These are phyloP conservation scores for Erpobdella octoculata DNA, from an alignment of 2,888 invertebrate genomes.

Conservation along the genomic window DNA sequence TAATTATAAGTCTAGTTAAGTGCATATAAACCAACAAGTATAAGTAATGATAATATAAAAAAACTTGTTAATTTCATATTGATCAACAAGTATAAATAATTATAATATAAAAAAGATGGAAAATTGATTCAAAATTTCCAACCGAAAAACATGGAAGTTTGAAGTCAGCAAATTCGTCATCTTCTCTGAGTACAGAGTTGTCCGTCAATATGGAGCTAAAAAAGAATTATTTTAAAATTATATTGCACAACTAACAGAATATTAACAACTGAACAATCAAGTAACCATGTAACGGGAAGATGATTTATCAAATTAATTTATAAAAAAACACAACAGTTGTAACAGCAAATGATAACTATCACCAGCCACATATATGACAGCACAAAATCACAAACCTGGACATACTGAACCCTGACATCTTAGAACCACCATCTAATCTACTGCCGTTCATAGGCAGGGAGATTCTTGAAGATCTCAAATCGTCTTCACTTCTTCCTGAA, in stretches of 20 bases:
- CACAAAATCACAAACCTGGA: constrained; percentile 19
- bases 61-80: no score
- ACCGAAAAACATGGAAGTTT: constrained; percentile 49
- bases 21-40: no score
- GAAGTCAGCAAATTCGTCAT: constrained; percentile 43
- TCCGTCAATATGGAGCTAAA: constrained; percentile 14
- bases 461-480: constrained; percentile 19
- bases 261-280: background rate
- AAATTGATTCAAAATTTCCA: constrained; percentile 12
- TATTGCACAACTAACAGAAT: background rate
- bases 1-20: no score
- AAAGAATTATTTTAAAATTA: background rate
- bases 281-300: background rate
- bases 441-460: constrained; percentile 19
- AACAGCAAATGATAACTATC: no score
- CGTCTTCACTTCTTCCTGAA: constrained; percentile 23
- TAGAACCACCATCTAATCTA: background rate
- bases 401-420: constrained; percentile 11
- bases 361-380: no score
- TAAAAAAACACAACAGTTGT: no score
- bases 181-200: constrained; percentile 29
- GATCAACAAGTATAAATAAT: no score
- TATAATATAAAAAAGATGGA: no score
- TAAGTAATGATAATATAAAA: no score
- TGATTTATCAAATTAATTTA: no score